These are phyloP conservation scores for Polypedilum pembai DNA, from an alignment of 1,140 invertebrate genomes.

Conservation along the genomic window DNA sequence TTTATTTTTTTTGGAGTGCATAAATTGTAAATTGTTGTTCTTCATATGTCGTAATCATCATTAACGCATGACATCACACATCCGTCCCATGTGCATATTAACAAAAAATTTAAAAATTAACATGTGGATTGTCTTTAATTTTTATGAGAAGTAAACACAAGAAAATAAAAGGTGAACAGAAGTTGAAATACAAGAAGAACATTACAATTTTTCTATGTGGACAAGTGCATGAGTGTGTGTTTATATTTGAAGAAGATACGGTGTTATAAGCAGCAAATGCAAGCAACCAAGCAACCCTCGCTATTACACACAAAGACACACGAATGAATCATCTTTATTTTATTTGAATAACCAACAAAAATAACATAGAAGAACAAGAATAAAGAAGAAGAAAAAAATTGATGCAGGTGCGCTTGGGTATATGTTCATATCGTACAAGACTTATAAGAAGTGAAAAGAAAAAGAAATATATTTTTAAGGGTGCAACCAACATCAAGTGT, in stretches of 20 bases:
- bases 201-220: too few relatives aligned
- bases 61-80: constrained; percentile 26
- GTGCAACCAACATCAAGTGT: constrained; percentile 10
- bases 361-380: constrained; percentile 3
- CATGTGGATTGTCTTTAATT: neutral
- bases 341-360: neutral
- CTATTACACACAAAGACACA: neutral
- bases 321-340: constrained; percentile 6
- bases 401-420: constrained; percentile 14
- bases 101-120: neutral
- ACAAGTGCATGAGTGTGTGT: constrained; percentile 14
- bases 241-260: constrained; percentile 12
- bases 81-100: neutral
- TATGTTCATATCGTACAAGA: neutral
- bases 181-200: neutral
- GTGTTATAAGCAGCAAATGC: neutral
- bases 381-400: neutral
- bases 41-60: neutral
- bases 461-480: neutral
- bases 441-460: neutral
- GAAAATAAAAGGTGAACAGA: neutral
- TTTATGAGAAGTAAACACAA: neutral
- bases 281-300: constrained; percentile 15
- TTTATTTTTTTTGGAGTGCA: neutral
- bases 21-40: neutral